phyloP scores from a whole-genome alignment of 2,888 invertebrate species.

The Lamellibrachia columna region DNA sequence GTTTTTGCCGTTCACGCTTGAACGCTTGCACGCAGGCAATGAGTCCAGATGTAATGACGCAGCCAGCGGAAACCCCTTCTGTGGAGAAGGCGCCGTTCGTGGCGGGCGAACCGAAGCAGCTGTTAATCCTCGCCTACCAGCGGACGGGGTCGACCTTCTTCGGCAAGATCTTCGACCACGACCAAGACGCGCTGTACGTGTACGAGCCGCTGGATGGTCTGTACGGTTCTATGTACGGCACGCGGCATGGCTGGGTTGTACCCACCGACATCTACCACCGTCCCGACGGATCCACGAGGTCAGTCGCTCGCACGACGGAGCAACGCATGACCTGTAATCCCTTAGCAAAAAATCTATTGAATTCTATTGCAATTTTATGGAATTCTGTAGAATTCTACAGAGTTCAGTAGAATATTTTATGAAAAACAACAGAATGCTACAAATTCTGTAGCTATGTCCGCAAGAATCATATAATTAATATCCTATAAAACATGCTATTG shows the following conservation, averaged over 20 bases:
- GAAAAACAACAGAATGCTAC: no score
- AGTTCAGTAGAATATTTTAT: no score
- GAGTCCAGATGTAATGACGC: not conserved
- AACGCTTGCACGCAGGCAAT: not conserved
- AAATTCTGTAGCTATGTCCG: no score
- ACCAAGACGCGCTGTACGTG: constrained; percentile 14
- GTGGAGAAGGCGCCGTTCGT: constrained; percentile 22
- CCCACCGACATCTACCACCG: constrained; percentile 24
- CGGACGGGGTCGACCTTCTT: constrained; percentile 21
- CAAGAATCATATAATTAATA: no score
- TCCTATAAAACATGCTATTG: no score
- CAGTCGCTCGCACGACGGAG: not conserved
- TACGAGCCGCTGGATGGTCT: constrained; percentile 29
- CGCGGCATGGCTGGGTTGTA: constrained; percentile 16
- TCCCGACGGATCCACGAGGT: constrained; percentile 23
- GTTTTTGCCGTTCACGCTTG: not conserved
- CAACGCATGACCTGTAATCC: no score
- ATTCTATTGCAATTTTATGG: no score
- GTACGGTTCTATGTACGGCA: constrained; percentile 24
- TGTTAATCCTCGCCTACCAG: constrained; percentile 21
- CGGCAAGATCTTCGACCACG: constrained; percentile 24
- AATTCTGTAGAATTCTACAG: no score
- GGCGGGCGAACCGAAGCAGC: not conserved
- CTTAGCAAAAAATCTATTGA: no score
- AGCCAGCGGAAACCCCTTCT: not conserved